Conservation (phyloP, 2,888 invertebrate genomes). For the Didymodactylos carnosus region DNA sequence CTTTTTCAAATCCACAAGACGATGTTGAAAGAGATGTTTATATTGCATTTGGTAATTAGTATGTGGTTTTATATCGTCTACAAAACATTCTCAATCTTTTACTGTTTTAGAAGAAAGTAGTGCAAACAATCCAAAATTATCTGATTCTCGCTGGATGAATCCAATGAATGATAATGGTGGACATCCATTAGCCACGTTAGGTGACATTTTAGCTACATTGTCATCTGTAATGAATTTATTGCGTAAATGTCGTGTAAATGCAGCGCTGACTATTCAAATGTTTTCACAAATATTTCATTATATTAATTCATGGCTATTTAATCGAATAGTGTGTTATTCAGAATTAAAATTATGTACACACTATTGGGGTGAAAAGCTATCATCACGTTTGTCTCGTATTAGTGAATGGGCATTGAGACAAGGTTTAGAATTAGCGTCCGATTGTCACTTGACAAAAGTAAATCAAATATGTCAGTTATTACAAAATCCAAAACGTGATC, state of each 20-base stretch:
- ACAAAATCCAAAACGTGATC: constrained; percentile 55
- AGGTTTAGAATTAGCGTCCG: constrained; percentile 90
- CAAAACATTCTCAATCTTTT: too few relatives aligned
- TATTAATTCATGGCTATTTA: constrained; percentile 79
- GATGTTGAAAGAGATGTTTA: neutral
- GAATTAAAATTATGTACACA: constrained; percentile 45
- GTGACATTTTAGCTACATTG: neutral
- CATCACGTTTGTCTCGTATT: constrained; percentile 59
- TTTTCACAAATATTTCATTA: constrained; percentile 94
- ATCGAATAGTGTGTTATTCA: constrained; percentile 38
- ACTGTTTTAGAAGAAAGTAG: too few relatives aligned
- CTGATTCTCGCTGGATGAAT: neutral
- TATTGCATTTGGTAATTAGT: too few relatives aligned
- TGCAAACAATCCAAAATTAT: neutral
- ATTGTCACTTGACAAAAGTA: constrained; percentile 82
- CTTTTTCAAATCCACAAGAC: constrained; percentile 22
- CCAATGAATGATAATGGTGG: neutral
- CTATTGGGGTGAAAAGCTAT: constrained; percentile 64
- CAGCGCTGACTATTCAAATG: constrained; percentile 88
- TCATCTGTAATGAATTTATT: constrained; percentile 59
- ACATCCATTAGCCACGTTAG: neutral
- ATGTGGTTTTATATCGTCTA: too few relatives aligned
- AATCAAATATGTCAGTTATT: constrained; percentile 61
- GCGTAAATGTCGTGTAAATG: constrained; percentile 78
- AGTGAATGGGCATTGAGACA: constrained; percentile 91